Percentiles rank a stretch among this genome's conserved stretches.
phyloP scores from a whole-genome alignment of 2,797 vertebrate species.

The Leptoclinus maculatus region DNA sequence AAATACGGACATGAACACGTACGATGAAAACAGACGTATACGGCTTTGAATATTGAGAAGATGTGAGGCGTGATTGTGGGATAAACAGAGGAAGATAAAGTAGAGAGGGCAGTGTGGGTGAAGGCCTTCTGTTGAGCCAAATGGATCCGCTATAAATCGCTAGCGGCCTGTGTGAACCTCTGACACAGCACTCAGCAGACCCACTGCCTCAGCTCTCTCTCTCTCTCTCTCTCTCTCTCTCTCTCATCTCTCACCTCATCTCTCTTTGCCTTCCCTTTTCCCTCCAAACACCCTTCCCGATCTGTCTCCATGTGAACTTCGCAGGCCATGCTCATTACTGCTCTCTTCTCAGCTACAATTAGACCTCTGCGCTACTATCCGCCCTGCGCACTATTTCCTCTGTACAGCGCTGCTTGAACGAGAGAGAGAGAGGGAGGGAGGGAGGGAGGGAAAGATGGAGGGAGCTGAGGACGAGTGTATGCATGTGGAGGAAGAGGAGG shows the following conservation, averaged over 20 bases:
- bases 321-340: constrained; percentile 62
- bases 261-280: constrained; percentile 31
- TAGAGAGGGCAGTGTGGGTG: constrained; percentile 27
- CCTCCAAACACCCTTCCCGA: constrained; percentile 29
- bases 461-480: constrained; percentile 29
- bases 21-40: background rate
- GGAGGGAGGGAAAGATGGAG: constrained; percentile 29
- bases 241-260: constrained; percentile 36
- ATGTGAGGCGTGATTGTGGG: background rate
- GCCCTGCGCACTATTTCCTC: constrained; percentile 47
- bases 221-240: constrained; percentile 43
- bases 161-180: constrained; percentile 63
- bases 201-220: constrained; percentile 62
- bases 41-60: background rate
- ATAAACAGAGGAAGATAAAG: background rate
- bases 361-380: constrained; percentile 65
- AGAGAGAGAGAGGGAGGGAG: background rate
- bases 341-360: constrained; percentile 73
- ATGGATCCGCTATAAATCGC: constrained; percentile 72
- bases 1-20: background rate
- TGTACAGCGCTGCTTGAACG: constrained; percentile 30
- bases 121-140: constrained; percentile 62
- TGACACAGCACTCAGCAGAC: constrained; percentile 78
- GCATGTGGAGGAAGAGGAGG: constrained; percentile 22
- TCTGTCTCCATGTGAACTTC: constrained; percentile 45